Percentiles rank a stretch among this genome's conserved stretches.
phyloP scores from a whole-genome alignment of 2,797 vertebrate species.

The Rhinoraja longicauda region DNA sequence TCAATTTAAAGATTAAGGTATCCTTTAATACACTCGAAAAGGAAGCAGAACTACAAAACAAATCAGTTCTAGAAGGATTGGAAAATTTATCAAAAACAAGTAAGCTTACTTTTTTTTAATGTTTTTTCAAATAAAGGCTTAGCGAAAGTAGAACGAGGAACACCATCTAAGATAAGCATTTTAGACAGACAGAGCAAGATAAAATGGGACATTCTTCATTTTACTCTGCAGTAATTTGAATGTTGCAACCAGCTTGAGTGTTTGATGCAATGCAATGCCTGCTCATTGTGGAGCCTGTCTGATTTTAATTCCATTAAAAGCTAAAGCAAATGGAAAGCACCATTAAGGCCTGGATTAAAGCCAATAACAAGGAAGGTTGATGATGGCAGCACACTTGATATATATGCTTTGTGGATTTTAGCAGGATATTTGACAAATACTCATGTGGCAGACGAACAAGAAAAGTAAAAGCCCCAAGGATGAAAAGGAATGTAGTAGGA shows the following conservation, averaged over 20 bases:
- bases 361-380: too few species aligned
- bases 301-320: constrained; percentile 7
- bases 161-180: not conserved
- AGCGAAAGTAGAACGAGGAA: not conserved
- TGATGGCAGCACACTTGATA: too few species aligned
- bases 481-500: too few species aligned
- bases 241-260: not conserved
- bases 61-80: constrained; percentile 52
- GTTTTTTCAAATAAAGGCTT: not conserved
- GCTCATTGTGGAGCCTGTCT: not conserved
- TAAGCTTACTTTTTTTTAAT: constrained; percentile 50
- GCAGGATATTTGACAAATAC: too few species aligned
- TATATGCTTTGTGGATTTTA: too few species aligned
- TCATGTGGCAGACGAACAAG: too few species aligned
- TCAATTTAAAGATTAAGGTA: constrained; percentile 55
- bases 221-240: not conserved
- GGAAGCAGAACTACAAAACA: constrained; percentile 51
- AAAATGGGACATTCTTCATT: not conserved
- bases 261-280: not conserved
- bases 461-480: too few species aligned
- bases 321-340: not conserved
- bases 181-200: not conserved
- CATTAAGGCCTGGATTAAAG: not conserved
- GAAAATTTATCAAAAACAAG: constrained; percentile 54
- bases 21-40: constrained; percentile 56